These are phyloP conservation scores for Tangachromis dhanisi DNA, from an alignment of 2,113 vertebrate species.

Conservation along the genomic window DNA sequence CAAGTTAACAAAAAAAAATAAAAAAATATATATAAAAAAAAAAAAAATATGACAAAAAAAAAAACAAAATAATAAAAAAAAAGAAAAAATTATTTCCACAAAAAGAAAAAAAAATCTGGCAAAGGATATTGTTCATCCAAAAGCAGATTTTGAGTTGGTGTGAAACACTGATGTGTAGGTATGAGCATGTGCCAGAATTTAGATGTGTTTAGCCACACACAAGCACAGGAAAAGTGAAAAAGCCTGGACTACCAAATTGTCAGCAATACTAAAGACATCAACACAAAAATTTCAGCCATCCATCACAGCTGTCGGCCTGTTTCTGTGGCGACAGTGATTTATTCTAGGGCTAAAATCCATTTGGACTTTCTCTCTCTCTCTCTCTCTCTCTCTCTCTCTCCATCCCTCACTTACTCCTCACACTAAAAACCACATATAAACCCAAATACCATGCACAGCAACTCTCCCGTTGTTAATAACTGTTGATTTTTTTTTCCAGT, in stretches of 20 bases:
- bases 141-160: background rate
- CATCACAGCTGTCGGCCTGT: conserved; percentile 74
- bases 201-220: conserved; percentile 57
- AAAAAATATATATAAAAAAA: too few species aligned
- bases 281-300: conserved; percentile 76
- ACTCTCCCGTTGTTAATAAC: conserved; percentile 36
- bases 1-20: too few species aligned
- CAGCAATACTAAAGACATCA: conserved; percentile 80
- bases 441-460: conserved; percentile 17
- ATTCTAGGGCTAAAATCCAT: conserved; percentile 72
- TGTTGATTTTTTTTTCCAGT: conserved; percentile 28
- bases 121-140: background rate
- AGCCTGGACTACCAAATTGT: conserved; percentile 74
- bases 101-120: background rate
- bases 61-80: too few species aligned
- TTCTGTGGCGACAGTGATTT: conserved; percentile 79
- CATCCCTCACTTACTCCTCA: conserved; percentile 2
- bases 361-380: conserved; percentile 55
- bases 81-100: too few species aligned
- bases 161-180: background rate
- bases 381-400: background rate
- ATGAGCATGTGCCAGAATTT: conserved; percentile 31
- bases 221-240: conserved; percentile 57
- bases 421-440: conserved; percentile 10
- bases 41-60: too few species aligned